Conservation (phyloP, 1,140 invertebrate species). For the Formica selysi region DNA sequence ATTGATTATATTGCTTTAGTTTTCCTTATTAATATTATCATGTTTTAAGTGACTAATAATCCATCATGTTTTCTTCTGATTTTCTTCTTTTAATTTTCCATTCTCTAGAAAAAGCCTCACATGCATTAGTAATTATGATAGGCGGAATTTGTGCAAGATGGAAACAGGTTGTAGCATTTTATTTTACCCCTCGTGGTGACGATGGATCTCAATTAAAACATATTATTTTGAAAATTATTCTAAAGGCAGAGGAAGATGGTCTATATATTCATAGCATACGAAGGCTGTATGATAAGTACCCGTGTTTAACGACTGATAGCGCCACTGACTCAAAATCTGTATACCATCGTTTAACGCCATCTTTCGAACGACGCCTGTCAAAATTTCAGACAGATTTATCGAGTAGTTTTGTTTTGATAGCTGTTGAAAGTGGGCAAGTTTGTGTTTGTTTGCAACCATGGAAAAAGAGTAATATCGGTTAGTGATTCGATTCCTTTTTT, state of each 20-base stretch:
- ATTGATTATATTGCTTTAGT: neutral
- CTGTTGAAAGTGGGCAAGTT: slow-evolving; percentile 1
- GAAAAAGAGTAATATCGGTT: slow-evolving; percentile 24
- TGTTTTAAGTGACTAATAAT: no score
- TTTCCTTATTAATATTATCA: no score
- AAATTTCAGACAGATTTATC: no score
- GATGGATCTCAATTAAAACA: neutral
- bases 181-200: neutral
- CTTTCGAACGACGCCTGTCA: no score
- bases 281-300: neutral
- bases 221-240: neutral
- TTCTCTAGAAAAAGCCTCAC: neutral
- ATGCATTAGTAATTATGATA: neutral
- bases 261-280: neutral
- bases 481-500: slow-evolving; percentile 34
- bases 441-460: slow-evolving; percentile 10
- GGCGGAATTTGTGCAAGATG: neutral
- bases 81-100: neutral
- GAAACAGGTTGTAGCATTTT: neutral
- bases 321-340: neutral
- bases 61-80: neutral
- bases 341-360: neutral
- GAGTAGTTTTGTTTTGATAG: neutral
- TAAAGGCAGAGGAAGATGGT: neutral
- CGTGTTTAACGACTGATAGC: slow-evolving; percentile 2